Conservation (phyloP, 1,140 invertebrate genomes). For the Drosophila serrata region DNA sequence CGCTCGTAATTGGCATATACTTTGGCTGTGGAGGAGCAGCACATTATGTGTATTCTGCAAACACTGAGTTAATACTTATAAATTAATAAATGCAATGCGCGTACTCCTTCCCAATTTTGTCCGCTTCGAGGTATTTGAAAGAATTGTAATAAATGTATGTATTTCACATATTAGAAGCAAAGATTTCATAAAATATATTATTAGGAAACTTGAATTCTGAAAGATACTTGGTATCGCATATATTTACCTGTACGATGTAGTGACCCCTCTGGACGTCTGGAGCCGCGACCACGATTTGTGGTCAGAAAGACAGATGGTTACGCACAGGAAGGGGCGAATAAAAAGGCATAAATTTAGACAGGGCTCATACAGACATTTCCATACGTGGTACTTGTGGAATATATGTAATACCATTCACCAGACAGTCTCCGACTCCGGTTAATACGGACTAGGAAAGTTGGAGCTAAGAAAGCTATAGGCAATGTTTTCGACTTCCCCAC, state of each 20-base stretch:
- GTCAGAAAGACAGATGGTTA: slow-evolving; percentile 50
- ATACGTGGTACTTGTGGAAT: neutral
- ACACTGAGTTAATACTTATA: slow-evolving; percentile 6
- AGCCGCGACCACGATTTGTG: slow-evolving; percentile 52
- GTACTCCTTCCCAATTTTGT: neutral
- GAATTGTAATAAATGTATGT: neutral
- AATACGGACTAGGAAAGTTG: neutral
- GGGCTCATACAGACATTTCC: neutral
- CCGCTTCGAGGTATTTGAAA: neutral
- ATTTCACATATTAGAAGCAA: neutral
- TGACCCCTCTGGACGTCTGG: no score
- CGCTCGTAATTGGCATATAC: neutral
- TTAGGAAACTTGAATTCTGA: neutral
- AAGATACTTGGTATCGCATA: no score
- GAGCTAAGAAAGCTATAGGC: neutral
- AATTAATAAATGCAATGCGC: slow-evolving; percentile 20
- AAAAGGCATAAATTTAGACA: slow-evolving; percentile 37
- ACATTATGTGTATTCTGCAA: neutral
- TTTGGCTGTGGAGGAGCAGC: neutral
- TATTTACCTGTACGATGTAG: no score
- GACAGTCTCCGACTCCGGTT: neutral
- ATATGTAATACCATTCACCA: neutral
- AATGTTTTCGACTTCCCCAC: neutral
- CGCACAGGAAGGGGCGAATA: slow-evolving; percentile 5
- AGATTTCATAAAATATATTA: neutral